These are phyloP conservation scores for Myopa testacea DNA, from an alignment of 2,888 invertebrate species.

Conservation along the genomic window DNA sequence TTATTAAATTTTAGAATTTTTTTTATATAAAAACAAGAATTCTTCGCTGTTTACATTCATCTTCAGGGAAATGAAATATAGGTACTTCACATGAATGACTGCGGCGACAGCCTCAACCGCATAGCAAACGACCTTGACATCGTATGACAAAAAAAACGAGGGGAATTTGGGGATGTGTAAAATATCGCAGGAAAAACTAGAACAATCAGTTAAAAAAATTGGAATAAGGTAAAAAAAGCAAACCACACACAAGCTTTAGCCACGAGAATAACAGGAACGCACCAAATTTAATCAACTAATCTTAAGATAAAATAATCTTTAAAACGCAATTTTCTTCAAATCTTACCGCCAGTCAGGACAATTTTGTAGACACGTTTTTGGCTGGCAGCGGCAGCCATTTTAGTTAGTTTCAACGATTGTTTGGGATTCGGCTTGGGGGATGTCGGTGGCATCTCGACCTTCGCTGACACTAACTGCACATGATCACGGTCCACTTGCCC, in stretches of 20 bases:
- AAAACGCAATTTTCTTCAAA: neutral
- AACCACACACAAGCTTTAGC: neutral
- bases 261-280: neutral
- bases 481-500: slow-evolving; percentile 11
- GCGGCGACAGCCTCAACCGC: slow-evolving; percentile 13
- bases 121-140: slow-evolving; percentile 33
- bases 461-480: slow-evolving; percentile 1
- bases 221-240: neutral
- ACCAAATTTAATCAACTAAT: neutral
- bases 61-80: too few species aligned
- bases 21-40: too few species aligned
- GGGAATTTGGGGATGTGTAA: neutral
- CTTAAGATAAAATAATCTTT: neutral
- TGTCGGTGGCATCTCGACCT: neutral
- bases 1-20: too few species aligned
- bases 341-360: slow-evolving; percentile 52
- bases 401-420: slow-evolving; percentile 17
- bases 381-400: slow-evolving; percentile 24
- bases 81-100: neutral
- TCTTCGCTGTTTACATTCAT: too few species aligned
- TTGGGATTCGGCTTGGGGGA: slow-evolving; percentile 19
- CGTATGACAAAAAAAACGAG: slow-evolving; percentile 2
- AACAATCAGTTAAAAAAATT: neutral
- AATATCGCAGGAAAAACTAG: neutral
- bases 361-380: slow-evolving; percentile 50